These are phyloP conservation scores for Rapana venosa DNA, from an alignment of 2,888 invertebrate genomes.

Conservation along the genomic window DNA sequence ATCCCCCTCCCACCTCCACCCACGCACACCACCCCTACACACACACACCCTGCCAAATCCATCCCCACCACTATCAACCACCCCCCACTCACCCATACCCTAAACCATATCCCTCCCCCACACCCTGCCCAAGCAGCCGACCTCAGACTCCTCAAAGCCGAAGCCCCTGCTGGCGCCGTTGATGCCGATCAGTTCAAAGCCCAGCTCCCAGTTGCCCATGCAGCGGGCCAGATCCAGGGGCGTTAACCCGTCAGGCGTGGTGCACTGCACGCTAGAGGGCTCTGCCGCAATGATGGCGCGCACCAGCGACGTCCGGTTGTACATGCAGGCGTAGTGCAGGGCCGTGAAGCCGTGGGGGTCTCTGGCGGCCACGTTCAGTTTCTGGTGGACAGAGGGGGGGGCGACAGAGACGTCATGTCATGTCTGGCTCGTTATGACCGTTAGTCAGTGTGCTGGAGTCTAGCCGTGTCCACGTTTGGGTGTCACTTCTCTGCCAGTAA, in stretches of 20 bases:
- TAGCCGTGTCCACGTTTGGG: no score
- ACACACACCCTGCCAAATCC: no score
- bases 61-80: neutral
- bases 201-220: conserved; percentile 39
- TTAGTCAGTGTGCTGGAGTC: no score
- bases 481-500: no score
- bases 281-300: conserved; percentile 23
- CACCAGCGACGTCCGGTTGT: conserved; percentile 45
- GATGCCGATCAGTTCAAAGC: neutral
- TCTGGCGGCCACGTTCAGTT: conserved; percentile 37
- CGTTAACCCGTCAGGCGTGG: conserved; percentile 39
- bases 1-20: no score
- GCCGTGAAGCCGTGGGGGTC: conserved; percentile 45
- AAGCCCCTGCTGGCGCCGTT: conserved; percentile 18
- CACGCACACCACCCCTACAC: no score
- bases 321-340: conserved; percentile 51
- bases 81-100: neutral
- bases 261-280: neutral
- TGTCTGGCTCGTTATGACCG: no score
- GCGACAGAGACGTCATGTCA: no score
- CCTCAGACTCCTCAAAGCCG: conserved; percentile 9
- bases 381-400: neutral
- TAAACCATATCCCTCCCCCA: neutral
- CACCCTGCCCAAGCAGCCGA: neutral
- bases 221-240: conserved; percentile 45